Base-by-base conservation (phyloP, 2,888 invertebrate genomes). In the Caenorhabditis sp. region DNA sequence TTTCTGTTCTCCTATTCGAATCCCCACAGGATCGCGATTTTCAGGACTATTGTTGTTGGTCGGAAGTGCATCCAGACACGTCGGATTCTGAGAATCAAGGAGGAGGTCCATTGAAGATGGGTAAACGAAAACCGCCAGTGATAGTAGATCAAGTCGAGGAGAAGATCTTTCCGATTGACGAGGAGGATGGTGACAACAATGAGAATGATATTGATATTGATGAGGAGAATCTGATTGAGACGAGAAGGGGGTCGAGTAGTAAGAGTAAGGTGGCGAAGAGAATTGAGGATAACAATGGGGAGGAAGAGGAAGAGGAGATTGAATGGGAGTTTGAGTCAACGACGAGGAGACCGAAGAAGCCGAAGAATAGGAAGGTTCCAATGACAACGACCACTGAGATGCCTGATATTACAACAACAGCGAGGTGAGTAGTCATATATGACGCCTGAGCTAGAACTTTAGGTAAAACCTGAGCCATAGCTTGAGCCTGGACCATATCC, bases 21-120 rank as follows among this genome's bases (percentile, higher is more conserved):
- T 36, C 36, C 17, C 43, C 17, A 43, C 17, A 43, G 43, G 43
- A 43, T 43, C 17, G 14, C 3, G 43, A 43, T 17, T 43, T 43
- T 43, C 43, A 43, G 43, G 82, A 82, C 36, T 82, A 79, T 63
- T 82, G 82, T 61, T 82, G 82, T 54, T 82, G 82, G 82, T 71
- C 76, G 0, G 78, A 81, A 58, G 58, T 21, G 25, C 69, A 69
- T 60, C 74, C 74, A 52, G 73, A 74, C 57, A 57, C 73, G 0
- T 31, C 31, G 10, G 73, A 73, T 38, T 38, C 43, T 1, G 68
- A n/a, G n/a, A n/a, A n/a, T n/a, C n/a, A n/a, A n/a, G 57, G 17
- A 21, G 8, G 4, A 5, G 27, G 57, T n/a, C 21, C 31, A 3
- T 56, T 59, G 52, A 49, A 62, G n/a, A 73, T 73, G 73, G 68